Base-by-base conservation (phyloP, 2,113 vertebrate genomes). In the Anguilla rostrata region DNA sequence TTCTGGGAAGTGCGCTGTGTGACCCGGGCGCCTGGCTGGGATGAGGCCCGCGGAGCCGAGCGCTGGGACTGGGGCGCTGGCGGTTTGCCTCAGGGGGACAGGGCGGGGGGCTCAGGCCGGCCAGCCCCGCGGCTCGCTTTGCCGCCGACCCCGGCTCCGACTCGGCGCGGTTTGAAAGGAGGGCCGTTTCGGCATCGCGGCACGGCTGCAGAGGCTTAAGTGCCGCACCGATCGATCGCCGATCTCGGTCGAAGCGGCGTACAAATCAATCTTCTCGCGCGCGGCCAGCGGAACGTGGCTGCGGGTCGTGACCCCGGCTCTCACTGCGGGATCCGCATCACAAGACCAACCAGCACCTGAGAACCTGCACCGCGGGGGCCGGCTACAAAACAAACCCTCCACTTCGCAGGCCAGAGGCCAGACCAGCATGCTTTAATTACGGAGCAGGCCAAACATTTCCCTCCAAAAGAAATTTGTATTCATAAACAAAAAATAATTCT, bases 31-130 rank as follows among this genome's bases (percentile, higher is more conserved):
- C 89, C 88, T 86, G 46, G 89, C 87, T 88, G 90, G 83, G 90
- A 88, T 90, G 83, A 80, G 8, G 89, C 82, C 83, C 88, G 12
- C 82, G 83, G 81, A 88, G 88, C 78, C 88, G 92, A 90, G 94
- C 78, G 90, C 91, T 85, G 0, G 79, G 87, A 90, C 90, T 89
- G 93, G 91, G 92, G 84, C 46, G 87, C 49, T 9, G 63, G 84
- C 89, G 91, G 90, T 91, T 90, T 90, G 86, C 91, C 86, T 82
- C 0, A 87, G 34, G 92, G 89, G 92, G 90, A 82, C 26, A 60
- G 56, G 90, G 18, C n/a, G 22, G 8, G 46, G 71, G 75, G 86
- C 8, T 66, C 18, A 86, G 88, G n/a, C 53, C 39, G 39, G 88
- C 88, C 88, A 86, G 40, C 53, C 39, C 22, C 14, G 87, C 87